Evolutionary conservation across 1,140 invertebrate genomes (phyloP), one percentile per base, ranked within the genome.

Genomic region (Aphelenchoides besseyi): DNA sequence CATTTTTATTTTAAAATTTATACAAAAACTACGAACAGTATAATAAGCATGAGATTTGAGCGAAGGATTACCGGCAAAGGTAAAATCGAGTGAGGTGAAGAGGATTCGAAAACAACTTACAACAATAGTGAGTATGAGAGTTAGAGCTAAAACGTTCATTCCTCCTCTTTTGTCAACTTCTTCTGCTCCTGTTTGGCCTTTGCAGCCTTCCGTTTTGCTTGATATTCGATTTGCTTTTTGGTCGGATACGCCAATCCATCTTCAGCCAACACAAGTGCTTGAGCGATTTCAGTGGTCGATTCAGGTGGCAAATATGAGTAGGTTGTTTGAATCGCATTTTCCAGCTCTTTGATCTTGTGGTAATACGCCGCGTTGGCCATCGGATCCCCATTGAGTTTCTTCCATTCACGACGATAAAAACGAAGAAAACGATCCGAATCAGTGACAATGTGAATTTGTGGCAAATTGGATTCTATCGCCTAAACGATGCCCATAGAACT

Each of bases 311-410:
- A 16, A 30, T 66, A 66, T n/a, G 32, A 23, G 30, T 66, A 66
- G 23, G 30, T 12, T 52, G 54, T 61, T 29, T 64, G 33, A 5
- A 70, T 18, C 37, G 29, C 59, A 0, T 64, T 28, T 18, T 33
- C 61, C 2, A 67, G 30, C 9, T 35, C 2, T 0, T 18, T 9
- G 35, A 70, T 70, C 33, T 70, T 35, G 5, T 33, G 8, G 29
- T 70, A 70, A 5, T 69, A 23, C 2, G 16, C 12, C 12, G 18
- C 33, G 52, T 70, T 70, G 1, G 69, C 69, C 0, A 70, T 52
- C 2, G 57, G 57, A 16, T 8, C 26, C n/a, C 69, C 69, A 52
- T 70, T 33, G 9, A 29, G 33, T 23, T 70, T 70, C 2, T 29
- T 69, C 69, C 69, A 70, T 16, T 68, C 37, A 9, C 2, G 3